Evolutionary conservation across 1,140 invertebrate species (phyloP), one percentile per base, ranked within the genome.

Genomic region (Ceratina calcarata): DNA sequence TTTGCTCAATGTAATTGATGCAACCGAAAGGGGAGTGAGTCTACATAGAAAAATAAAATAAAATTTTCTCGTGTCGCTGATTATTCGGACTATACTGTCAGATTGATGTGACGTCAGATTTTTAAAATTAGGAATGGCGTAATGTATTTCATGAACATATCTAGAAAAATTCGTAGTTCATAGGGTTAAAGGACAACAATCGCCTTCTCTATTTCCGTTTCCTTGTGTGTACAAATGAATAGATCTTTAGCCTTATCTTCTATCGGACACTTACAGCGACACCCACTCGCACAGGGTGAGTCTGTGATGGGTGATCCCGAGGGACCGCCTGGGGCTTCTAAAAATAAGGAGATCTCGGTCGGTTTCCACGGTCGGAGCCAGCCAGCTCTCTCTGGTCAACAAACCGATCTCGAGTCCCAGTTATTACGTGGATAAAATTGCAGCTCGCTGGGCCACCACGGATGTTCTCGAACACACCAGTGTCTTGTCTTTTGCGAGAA

Each of bases 201-300:
- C 53, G 66, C 22, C 27, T 61, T 58, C 32, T 60, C 37, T 22
- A 45, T 37, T 53, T 24, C 37, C 15, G 16, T 49, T n/a, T 27
- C 57, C 18, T 24, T 55, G 57, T 62, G 58, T 75, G 61, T 18
- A 13, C 78, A 60, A 60, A n/a, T 75, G 20, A 22, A 18, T 32
- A 27, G n/a, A 27, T 53, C 22, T 37, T 49, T 57, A 62, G 77
- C 82, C 81, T 81, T 78, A 73, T 83, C 82, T 83, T 69, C 62
- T 61, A 16, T 53, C 20, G 45, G 79, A 83, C 73, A 78, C 53
- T 75, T 80, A 84, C 81, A 83, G 55, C 70, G 81, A 71, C 80
- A 62, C 66, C 66, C 75, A 71, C 70, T 83, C 71, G 76, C 3
- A 6, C 4, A 3, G 10, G 24, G 1, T 6, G 32, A 58, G 16